Base-by-base conservation (phyloP, 2,113 vertebrate genomes). In the Hippocampus barbouri region DNA sequence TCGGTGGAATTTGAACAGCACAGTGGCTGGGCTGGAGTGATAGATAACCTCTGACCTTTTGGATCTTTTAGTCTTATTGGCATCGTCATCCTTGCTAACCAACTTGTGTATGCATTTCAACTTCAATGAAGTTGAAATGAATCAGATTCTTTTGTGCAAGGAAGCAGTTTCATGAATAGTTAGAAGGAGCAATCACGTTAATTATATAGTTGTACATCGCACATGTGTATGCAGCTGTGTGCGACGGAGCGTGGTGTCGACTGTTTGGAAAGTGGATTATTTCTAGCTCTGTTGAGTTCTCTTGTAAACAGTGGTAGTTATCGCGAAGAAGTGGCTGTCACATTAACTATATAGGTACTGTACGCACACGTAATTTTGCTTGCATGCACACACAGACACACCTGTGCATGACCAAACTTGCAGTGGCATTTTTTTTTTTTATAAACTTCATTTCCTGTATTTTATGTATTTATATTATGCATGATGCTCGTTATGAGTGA, bases 11-110 rank as follows among this genome's bases (percentile, higher is more conserved):
- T 82, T 84, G 76, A 76, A 64, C 78, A 71, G 77, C 70, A 69
- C 73, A 62, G 80, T 71, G 66, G 80, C 74, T 67, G 64, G n/a
- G 49, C 73, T 43, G 23, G 4, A 47, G 27, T 21, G 81, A 87
- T 83, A 72, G 81, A 87, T 83, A 72, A 80, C 70, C 59, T 64
- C 45, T 76, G 77, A 51, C 74, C 79, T 77, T 41, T 8, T 67
- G 57, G 34, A 71, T 65, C 34, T 72, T 77, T 69, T 65, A 41
- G 21, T 47, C 51, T 41, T 30, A 45, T 62, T 77, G 70, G 34
- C 68, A 62, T 74, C 63, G 67, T 80, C 53, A 65, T 57, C 38
- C 61, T 49, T 64, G 69, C 69, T 68, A 72, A 51, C 41, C n/a
- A 27, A 7, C 25, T 8, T 66, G 41, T 66, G 9, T 66, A 27